Evolutionary conservation across 1,140 invertebrate genomes (phyloP), one percentile per base, ranked within the genome.

Genomic region (Ptiloglossa arizonensis): DNA sequence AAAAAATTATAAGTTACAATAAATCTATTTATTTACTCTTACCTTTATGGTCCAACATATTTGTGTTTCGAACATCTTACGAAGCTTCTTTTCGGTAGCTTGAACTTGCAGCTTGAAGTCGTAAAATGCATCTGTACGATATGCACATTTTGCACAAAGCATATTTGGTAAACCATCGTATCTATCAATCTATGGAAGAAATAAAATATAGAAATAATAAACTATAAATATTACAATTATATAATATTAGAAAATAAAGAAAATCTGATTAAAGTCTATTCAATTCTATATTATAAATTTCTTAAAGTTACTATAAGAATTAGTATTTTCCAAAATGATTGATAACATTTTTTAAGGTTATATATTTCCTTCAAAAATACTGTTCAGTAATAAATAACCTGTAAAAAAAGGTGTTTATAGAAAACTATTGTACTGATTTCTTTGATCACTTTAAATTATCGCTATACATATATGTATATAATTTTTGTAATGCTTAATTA

Each of bases 111-210:
- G 59, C 76, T 90, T 91, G 32, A 93, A 92, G 41, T 90, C 81
- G 63, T 90, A 89, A 64, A 90, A 92, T 46, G 87, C 71, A 81
- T 89, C 83, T 2, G 88, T 91, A 32, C 87, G 86, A 54, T 90
- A 89, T 44, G 89, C 90, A 88, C 91, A 93, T 75, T 91, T 92
- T n/a, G 81, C 38, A 44, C 91, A 92, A 6, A 92, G 79, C 79
- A 89, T 91, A 15, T 80, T 88, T 62, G 92, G 92, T 32, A 92
- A 48, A 1, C 90, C 91, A 80, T 93, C 91, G 38, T 81, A 87
- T 35, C 69, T 83, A 54, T 90, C 81, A 48, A 93, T 86, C 92
- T 93, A 64, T 52, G 83, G 72, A 79, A 46, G 2, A 15, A 35
- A 19, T n/a, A 22, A 6, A 5, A 19, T 22, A 29, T n/a, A 29